A percentile compares a stretch with the other conserved stretches of the same genome.
These are phyloP conservation scores for Prionace glauca DNA, from an alignment of 2,797 vertebrate genomes.

Conservation along the genomic window DNA sequence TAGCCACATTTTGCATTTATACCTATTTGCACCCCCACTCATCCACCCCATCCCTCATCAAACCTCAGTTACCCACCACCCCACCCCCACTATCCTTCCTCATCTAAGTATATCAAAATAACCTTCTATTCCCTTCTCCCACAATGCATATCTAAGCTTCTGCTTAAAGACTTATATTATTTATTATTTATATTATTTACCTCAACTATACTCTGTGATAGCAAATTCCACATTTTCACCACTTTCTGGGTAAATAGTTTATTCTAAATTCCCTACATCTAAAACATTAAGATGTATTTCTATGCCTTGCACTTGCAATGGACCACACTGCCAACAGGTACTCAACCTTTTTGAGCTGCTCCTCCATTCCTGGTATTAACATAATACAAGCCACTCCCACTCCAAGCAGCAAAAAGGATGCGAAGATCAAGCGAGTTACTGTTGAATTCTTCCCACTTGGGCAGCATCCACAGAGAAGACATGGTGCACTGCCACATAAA, in stretches of 20 bases:
- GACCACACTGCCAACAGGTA: conserved; percentile 33
- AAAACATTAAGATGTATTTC: background rate
- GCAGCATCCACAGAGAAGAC: conserved; percentile 90
- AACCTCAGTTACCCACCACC: too few species aligned
- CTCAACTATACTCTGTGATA: too few species aligned
- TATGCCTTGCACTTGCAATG: background rate
- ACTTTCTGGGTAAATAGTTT: background rate
- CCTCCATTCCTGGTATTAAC: conserved; percentile 95
- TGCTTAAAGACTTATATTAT: too few species aligned
- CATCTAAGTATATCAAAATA: background rate
- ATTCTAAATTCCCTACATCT: background rate
- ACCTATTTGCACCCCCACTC: background rate
- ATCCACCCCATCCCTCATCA: too few species aligned
- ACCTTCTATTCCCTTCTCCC: background rate
- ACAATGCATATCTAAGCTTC: background rate
- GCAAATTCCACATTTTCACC: background rate
- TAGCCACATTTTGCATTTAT: background rate
- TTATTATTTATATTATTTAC: background rate
- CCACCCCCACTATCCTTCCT: background rate
- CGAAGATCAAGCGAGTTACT: conserved; percentile 87
- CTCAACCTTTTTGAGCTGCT: conserved; percentile 87
- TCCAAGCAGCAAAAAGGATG: conserved; percentile 84
- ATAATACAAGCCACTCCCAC: conserved; percentile 86
- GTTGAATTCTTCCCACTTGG: conserved; percentile 96
- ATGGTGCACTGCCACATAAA: conserved; percentile 90